Base-by-base conservation (phyloP, 2,888 invertebrate genomes). In the Meandrusa payeni region DNA sequence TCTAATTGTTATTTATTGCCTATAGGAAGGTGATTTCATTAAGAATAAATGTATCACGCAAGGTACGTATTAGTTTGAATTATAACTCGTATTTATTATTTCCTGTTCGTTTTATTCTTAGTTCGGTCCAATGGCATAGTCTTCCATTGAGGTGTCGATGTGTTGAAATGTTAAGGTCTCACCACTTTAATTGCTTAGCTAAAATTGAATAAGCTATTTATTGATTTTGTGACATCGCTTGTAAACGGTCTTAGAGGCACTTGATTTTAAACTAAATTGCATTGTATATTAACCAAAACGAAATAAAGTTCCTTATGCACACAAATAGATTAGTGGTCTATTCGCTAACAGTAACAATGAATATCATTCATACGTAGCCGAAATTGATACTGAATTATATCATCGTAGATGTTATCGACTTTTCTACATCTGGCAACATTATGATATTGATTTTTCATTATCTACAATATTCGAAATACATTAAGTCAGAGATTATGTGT, bases 91-190 rank as follows among this genome's bases (percentile, higher is more conserved):
- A 58, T 54, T 55, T 55, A 50, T 53, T 55, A 42, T n/a, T 47
- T 12, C 47, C 11, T 46, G 22, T 24, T 2, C 26, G 22, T 32
- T 42, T 11, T 19, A 34, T 38, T 29, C 26, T 29, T 23, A 32
- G 24, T 41, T 46, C 26, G 33, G 45, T 51, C 47, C 52, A 54
- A 59, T 55, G 54, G 57, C 51, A 48, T 59, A 56, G 79, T 80
- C 80, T 81, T 81, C 78, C 81, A 73, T 70, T 65, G 64, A 63
- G 50, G 64, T 69, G 69, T 65, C 66, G 64, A 31, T 19, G 31
- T 31, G 4, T 27, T 19, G n/a, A n/a, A n/a, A n/a, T n/a, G n/a
- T n/a, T n/a, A n/a, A n/a, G n/a, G n/a, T n/a, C n/a, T n/a, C n/a
- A n/a, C n/a, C n/a, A 41, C 10, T 22, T 27, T 7, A 32, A 9